Base-by-base conservation (phyloP, 2,113 vertebrate genomes). In the Entelurus aequoreus region DNA sequence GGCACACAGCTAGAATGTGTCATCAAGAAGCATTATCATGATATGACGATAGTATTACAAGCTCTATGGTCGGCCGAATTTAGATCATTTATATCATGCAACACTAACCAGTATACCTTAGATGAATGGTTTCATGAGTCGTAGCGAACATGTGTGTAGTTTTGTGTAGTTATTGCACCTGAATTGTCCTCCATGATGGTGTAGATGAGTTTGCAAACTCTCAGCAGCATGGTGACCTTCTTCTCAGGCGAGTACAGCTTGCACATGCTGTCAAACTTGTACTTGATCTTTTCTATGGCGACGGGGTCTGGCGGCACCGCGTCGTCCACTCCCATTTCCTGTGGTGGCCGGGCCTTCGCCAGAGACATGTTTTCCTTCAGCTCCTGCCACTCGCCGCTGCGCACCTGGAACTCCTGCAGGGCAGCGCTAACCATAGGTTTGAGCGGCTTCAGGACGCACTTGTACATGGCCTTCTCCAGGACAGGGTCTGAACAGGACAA, bases 391-490 rank as follows among this genome's bases (percentile, higher is more conserved):
- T 89, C 93, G 1, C 95, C 95, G 0, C 93, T 91, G 0, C 85
- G 86, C 2, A 88, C 79, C 42, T 93, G 92, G 75, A 82, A 72
- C 72, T 93, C 91, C 67, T 90, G 92, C 78, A 98, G 78, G 78
- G 93, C 92, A 0, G 61, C 72, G 48, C 91, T 90, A 54, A 98
- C 84, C 50, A 94, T 89, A 10, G 87, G 80, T 71, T 94, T 95
- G 49, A 97, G 77, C 0, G 94, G 94, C 80, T 97, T 97, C 85
- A 97, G 76, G 71, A 98, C 92, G 60, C 94, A 96, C 77, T 97
- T 98, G 78, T 97, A 94, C 93, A 98, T 94, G 76, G 96, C 94
- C 69, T 97, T 97, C 77, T 98, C 96, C 87, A 98, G 79, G 47
- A 98, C 94, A 11, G 86, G 84, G 85, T 96, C 95, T 98, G 87